These are phyloP conservation scores for Brachynemurus nebulosus DNA, from an alignment of 2,888 invertebrate species.

Conservation along the genomic window DNA sequence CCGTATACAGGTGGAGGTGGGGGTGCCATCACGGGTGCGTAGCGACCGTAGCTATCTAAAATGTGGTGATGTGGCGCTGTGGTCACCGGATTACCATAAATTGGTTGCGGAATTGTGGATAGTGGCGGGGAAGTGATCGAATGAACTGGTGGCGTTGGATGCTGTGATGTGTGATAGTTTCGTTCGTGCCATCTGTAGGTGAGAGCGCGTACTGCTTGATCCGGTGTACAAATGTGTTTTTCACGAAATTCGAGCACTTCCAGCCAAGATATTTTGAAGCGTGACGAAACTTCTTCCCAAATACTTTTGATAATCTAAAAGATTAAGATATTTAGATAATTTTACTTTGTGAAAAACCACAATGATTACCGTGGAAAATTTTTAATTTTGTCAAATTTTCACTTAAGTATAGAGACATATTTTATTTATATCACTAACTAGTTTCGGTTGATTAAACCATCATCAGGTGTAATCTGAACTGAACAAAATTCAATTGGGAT, in stretches of 20 bases:
- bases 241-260: conserved; percentile 52
- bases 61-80: conserved; percentile 8
- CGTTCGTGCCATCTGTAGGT: conserved; percentile 33
- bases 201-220: conserved; percentile 36
- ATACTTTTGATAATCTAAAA: conserved; percentile 60
- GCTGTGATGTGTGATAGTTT: conserved; percentile 25
- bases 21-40: conserved; percentile 20
- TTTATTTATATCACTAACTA: too few relatives aligned
- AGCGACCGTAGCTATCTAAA: background rate
- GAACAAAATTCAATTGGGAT: too few relatives aligned
- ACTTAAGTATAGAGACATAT: too few relatives aligned
- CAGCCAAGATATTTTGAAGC: conserved; percentile 43
- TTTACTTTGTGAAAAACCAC: too few relatives aligned
- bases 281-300: conserved; percentile 52
- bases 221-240: conserved; percentile 37
- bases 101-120: conserved; percentile 20
- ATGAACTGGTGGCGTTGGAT: conserved; percentile 16
- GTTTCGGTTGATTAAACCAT: too few relatives aligned
- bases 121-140: conserved; percentile 8
- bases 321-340: too few relatives aligned
- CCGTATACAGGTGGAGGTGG: conserved; percentile 13
- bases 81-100: conserved; percentile 19
- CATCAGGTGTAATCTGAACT: too few relatives aligned
- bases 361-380: too few relatives aligned
- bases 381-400: too few relatives aligned